Percentiles rank a stretch among this genome's conserved stretches.
These are phyloP conservation scores for Neopelma chrysocephalum DNA, from an alignment of 2,797 vertebrate genomes.

Conservation along the genomic window DNA sequence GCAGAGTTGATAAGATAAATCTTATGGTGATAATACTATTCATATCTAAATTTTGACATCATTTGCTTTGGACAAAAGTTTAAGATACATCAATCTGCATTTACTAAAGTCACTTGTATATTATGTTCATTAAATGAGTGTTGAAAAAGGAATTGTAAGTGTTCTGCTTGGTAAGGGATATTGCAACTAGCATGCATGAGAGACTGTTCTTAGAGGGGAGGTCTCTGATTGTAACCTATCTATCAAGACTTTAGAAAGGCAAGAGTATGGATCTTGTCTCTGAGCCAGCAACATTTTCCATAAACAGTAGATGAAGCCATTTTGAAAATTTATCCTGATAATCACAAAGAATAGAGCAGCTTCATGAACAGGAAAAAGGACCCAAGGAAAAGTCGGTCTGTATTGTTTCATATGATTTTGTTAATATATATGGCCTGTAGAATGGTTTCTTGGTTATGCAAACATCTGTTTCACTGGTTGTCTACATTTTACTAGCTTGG, in stretches of 20 bases:
- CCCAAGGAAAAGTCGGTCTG: not conserved
- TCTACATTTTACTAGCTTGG: not conserved
- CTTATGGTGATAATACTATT: not conserved
- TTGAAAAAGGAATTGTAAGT: constrained; percentile 2
- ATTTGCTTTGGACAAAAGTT: not conserved
- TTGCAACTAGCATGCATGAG: not conserved
- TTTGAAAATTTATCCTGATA: not conserved
- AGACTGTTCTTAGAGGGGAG: not conserved
- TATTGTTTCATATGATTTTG: not conserved
- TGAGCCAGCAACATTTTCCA: not conserved
- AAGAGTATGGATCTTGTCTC: not conserved
- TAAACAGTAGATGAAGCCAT: not conserved
- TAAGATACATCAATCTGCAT: not conserved
- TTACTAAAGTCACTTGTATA: not conserved
- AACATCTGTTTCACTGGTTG: not conserved
- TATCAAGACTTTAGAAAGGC: not conserved
- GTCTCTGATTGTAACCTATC: not conserved
- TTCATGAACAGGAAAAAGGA: not conserved
- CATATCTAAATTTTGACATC: not conserved
- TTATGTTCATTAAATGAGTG: not conserved
- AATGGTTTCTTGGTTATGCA: not conserved
- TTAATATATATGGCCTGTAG: not conserved
- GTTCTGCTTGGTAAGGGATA: not conserved
- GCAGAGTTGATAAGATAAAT: not conserved
- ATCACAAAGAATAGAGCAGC: not conserved